Evolutionary conservation across 1,140 invertebrate species (phyloP).

Genomic region (Melipona quadrifasciata): DNA sequence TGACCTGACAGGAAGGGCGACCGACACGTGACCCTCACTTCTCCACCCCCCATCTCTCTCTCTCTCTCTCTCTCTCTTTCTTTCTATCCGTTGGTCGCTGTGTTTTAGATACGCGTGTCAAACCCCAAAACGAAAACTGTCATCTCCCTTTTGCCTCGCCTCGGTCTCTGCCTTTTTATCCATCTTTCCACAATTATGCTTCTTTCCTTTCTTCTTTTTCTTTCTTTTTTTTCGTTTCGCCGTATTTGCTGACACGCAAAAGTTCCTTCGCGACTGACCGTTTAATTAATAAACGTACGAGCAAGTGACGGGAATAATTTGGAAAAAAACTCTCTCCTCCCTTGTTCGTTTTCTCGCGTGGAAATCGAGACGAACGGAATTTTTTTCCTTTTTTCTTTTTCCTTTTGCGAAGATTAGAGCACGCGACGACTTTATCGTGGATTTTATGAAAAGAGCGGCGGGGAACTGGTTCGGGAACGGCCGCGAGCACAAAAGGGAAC

Average conservation of each 20-base stretch:
- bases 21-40: constrained; percentile 77
- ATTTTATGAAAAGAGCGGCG: constrained; percentile 11
- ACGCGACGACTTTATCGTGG: constrained; percentile 36
- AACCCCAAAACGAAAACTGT: constrained; percentile 77
- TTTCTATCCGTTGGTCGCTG: constrained; percentile 36
- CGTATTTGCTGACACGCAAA: background rate
- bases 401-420: constrained; percentile 22
- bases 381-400: no score
- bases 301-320: background rate
- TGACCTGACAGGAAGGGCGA: constrained; percentile 76
- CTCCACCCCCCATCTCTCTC: no score
- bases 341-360: constrained; percentile 19
- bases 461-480: background rate
- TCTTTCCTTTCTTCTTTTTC: constrained; percentile 40
- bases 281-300: constrained; percentile 1
- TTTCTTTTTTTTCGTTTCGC: constrained; percentile 25
- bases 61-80: background rate
- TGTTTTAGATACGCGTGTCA: constrained; percentile 81
- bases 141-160: constrained; percentile 46
- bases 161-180: constrained; percentile 56
- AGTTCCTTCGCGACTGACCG: background rate
- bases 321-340: no score
- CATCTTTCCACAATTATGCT: constrained; percentile 53
- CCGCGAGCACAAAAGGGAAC: constrained; percentile 44
- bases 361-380: constrained; percentile 5